Conservation (phyloP, 2,888 invertebrate genomes). For the Troides aeacus region DNA sequence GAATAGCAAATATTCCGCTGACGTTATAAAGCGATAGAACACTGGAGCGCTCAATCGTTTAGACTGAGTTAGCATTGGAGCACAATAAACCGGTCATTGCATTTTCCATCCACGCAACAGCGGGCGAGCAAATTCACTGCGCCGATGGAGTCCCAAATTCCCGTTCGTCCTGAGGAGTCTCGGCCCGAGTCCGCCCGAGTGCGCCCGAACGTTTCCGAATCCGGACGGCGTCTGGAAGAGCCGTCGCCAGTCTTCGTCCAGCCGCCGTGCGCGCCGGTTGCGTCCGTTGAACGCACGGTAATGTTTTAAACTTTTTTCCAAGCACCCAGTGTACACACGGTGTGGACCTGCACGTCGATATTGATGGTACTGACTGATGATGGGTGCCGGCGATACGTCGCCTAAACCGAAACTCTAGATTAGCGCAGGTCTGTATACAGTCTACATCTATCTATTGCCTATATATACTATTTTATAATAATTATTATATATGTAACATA, state of each 20-base stretch:
- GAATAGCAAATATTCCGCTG: background rate
- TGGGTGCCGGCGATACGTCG: conserved; percentile 49
- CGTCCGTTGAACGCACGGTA: conserved; percentile 41
- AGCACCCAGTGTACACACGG: conserved; percentile 48
- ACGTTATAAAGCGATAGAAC: conserved; percentile 12
- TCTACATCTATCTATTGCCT: conserved; percentile 21
- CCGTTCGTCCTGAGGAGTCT: conserved; percentile 26
- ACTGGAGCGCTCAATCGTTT: background rate
- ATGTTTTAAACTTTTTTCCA: conserved; percentile 66
- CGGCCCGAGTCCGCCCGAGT: conserved; percentile 36
- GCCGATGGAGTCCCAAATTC: conserved; percentile 22
- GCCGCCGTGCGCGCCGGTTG: conserved; percentile 46
- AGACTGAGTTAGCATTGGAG: conserved; percentile 11
- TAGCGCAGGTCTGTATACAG: conserved; percentile 41
- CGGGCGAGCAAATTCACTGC: conserved; percentile 33
- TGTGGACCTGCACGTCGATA: conserved; percentile 36
- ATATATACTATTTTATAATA: conserved; percentile 7
- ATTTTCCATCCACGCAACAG: conserved; percentile 47
- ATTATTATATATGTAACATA: background rate
- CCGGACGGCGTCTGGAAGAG: conserved; percentile 21
- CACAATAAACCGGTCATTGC: conserved; percentile 46
- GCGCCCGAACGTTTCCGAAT: conserved; percentile 37
- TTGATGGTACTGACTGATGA: conserved; percentile 41
- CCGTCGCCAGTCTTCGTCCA: conserved; percentile 52
- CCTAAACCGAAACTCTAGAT: conserved; percentile 46